Conservation (phyloP, 1,140 invertebrate species). For the Drosophila funebris region DNA sequence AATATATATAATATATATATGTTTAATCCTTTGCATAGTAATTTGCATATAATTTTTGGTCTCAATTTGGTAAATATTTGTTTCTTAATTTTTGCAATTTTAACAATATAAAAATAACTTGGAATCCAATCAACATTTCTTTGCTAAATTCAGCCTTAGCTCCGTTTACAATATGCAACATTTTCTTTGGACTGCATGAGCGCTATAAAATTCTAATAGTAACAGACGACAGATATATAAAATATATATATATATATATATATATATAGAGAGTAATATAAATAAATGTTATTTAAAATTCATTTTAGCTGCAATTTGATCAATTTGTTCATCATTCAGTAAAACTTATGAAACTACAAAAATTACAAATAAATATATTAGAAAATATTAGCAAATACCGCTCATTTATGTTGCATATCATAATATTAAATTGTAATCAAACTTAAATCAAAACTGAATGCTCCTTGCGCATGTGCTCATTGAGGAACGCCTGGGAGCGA, state of each 20-base stretch:
- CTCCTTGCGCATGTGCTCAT: conserved; percentile 83
- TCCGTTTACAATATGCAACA: conserved; percentile 21
- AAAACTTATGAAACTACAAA: too few species aligned
- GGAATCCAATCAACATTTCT: conserved; percentile 45
- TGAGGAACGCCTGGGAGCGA: conserved; percentile 78
- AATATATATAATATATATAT: conserved; percentile 22
- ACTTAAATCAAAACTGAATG: conserved; percentile 77
- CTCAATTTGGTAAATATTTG: conserved; percentile 64
- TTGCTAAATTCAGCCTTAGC: conserved; percentile 39
- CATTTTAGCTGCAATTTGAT: not conserved
- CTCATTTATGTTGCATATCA: not conserved
- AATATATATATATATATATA: conserved; percentile 1
- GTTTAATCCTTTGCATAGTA: conserved; percentile 12
- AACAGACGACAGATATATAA: too few species aligned
- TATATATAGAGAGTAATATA: not conserved
- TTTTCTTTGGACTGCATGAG: too few species aligned
- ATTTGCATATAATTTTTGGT: conserved; percentile 69
- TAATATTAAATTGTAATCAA: not conserved
- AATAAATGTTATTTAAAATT: too few species aligned
- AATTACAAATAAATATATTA: not conserved
- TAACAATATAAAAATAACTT: conserved; percentile 34
- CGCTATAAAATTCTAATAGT: too few species aligned
- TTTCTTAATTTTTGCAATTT: conserved; percentile 20
- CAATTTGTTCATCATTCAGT: too few species aligned
- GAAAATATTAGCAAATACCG: conserved; percentile 2